Percentiles rank a stretch among this genome's conserved stretches.
These are phyloP conservation scores for Epinotia brunnichana DNA, from an alignment of 2,888 invertebrate genomes.

Conservation along the genomic window DNA sequence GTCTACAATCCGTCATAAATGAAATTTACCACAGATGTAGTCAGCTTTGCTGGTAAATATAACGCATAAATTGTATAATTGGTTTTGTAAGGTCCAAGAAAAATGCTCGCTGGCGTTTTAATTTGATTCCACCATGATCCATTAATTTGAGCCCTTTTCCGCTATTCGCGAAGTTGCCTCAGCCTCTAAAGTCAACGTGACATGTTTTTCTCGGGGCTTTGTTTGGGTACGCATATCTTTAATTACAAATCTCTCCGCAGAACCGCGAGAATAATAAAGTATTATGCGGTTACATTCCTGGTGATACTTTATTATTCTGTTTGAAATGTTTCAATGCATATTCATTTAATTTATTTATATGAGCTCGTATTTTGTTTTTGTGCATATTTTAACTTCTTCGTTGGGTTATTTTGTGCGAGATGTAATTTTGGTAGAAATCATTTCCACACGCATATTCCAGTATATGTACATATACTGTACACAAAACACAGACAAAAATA, in stretches of 20 bases:
- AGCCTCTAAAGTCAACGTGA: not conserved
- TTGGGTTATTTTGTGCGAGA: not conserved
- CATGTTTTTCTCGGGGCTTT: conserved; percentile 22
- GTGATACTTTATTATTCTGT: not conserved
- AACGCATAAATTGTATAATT: not conserved
- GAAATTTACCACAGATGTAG: too few relatives aligned
- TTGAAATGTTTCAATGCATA: not conserved
- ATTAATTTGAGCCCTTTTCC: conserved; percentile 3
- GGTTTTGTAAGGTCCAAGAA: not conserved
- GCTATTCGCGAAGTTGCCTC: not conserved
- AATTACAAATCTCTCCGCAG: conserved; percentile 31
- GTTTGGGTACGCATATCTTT: conserved; percentile 23
- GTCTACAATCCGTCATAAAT: too few relatives aligned
- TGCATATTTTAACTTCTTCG: not conserved
- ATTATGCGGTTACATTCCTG: conserved; percentile 2
- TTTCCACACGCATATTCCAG: too few relatives aligned
- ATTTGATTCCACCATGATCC: not conserved
- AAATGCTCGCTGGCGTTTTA: not conserved
- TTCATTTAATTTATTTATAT: not conserved
- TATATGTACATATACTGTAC: too few relatives aligned
- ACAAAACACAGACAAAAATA: too few relatives aligned
- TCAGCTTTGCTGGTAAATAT: not conserved
- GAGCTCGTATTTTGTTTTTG: not conserved
- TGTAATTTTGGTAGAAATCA: not conserved
- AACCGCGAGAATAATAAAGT: conserved; percentile 5